Evolutionary conservation across 2,113 vertebrate genomes (phyloP).

Genomic region (Spilogale gracilis): DNA sequence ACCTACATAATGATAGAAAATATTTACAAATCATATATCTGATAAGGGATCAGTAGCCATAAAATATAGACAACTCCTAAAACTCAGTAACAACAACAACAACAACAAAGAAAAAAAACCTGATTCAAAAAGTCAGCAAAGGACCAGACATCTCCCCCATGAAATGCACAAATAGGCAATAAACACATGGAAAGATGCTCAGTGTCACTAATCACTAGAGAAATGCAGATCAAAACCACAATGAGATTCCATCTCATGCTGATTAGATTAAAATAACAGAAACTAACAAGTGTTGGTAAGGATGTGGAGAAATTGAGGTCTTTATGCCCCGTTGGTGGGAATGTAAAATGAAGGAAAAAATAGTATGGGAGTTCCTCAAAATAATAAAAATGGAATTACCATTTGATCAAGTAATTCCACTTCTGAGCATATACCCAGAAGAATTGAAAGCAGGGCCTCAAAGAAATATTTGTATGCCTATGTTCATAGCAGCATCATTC

Average conservation of each 20-base stretch:
- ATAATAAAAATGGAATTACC: neutral
- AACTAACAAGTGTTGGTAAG: neutral
- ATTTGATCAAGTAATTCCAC: neutral
- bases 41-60: neutral
- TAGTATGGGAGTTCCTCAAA: neutral
- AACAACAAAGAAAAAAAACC: neutral
- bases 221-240: neutral
- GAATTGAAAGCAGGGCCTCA: neutral
- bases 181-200: neutral
- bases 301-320: neutral
- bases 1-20: neutral
- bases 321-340: neutral
- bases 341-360: neutral
- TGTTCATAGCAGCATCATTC: conserved; percentile 8
- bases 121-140: neutral
- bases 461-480: neutral
- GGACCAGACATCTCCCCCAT: neutral
- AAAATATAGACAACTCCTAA: neutral
- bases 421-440: neutral
- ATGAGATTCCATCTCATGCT: neutral
- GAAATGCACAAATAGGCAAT: neutral
- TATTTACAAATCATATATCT: conserved; percentile 2
- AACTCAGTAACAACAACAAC: neutral
- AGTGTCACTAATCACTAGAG: neutral
- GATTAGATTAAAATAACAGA: neutral